These are phyloP conservation scores for Gymnorhina tibicen DNA, from an alignment of 2,113 vertebrate genomes.

Conservation along the genomic window DNA sequence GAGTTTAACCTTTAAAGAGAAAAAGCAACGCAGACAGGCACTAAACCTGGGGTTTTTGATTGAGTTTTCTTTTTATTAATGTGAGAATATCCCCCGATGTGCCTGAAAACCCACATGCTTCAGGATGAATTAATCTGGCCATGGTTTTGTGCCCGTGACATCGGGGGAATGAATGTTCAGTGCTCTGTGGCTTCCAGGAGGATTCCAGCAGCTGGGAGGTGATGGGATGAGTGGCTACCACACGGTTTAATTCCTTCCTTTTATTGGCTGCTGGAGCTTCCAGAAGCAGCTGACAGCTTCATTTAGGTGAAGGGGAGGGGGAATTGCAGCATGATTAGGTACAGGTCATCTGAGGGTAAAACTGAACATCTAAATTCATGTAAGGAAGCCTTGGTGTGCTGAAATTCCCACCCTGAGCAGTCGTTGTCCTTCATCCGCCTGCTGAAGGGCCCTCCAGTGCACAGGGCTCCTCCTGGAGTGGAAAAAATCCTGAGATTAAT, in stretches of 20 bases:
- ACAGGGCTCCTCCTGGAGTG: background rate
- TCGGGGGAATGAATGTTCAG: background rate
- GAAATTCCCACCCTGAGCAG: background rate
- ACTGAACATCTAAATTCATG: background rate
- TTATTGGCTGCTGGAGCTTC: background rate
- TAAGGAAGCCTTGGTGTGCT: rapidly evolving
- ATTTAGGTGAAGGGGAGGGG: background rate
- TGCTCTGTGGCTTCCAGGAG: background rate
- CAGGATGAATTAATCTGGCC: background rate
- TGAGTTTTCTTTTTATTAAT: background rate
- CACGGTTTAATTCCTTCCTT: background rate
- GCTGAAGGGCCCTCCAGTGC: background rate
- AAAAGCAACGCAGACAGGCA: background rate
- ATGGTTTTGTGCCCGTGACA: background rate
- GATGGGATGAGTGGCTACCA: background rate
- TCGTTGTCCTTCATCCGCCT: background rate
- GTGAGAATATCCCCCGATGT: background rate
- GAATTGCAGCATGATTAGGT: background rate
- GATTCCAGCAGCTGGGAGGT: background rate
- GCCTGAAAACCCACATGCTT: background rate
- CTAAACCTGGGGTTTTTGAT: background rate
- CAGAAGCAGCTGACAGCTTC: background rate
- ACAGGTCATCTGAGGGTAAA: background rate
- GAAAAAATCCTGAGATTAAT: background rate
- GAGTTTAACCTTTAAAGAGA: background rate